These are phyloP conservation scores for Agriotes lineatus DNA, from an alignment of 2,888 invertebrate genomes.

Conservation along the genomic window DNA sequence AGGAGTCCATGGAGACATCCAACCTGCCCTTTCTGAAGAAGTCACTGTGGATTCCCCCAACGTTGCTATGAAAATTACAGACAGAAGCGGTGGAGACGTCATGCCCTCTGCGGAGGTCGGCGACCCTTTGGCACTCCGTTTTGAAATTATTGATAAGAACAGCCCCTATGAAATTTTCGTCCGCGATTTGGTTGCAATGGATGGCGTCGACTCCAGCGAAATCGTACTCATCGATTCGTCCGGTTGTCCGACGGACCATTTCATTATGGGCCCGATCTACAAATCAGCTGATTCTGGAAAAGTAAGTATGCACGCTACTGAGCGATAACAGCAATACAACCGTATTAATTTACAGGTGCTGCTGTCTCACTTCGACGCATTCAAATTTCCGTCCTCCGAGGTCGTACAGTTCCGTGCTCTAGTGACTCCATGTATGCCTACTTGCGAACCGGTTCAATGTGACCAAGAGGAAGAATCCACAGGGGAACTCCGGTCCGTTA, in stretches of 20 bases:
- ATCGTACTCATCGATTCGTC: slow-evolving; percentile 91
- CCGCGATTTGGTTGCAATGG: slow-evolving; percentile 93
- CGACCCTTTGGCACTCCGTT: slow-evolving; percentile 90
- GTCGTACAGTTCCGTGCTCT: slow-evolving; percentile 96
- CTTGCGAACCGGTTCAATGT: slow-evolving; percentile 92
- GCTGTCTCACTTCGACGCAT: slow-evolving; percentile 93
- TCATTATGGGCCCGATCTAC: slow-evolving; percentile 93
- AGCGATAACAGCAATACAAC: not conserved
- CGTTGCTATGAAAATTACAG: slow-evolving; percentile 93
- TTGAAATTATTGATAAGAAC: slow-evolving; percentile 92
- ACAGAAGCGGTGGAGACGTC: slow-evolving; percentile 85
- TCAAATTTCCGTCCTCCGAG: slow-evolving; percentile 96
- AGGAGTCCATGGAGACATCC: slow-evolving; percentile 89
- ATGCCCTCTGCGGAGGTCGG: slow-evolving; percentile 92
- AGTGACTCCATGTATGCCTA: slow-evolving; percentile 94
- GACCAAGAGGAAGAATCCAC: slow-evolving; percentile 85
- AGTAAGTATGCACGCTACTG: slow-evolving; percentile 66
- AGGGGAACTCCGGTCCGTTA: slow-evolving; percentile 84
- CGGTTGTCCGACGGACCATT: slow-evolving; percentile 94
- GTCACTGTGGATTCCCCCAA: slow-evolving; percentile 95
- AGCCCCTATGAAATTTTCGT: slow-evolving; percentile 97
- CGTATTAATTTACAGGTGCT: slow-evolving; percentile 73
- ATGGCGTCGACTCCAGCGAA: slow-evolving; percentile 92
- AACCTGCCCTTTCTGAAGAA: slow-evolving; percentile 88
- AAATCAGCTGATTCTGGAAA: slow-evolving; percentile 85